Percentiles rank a stretch among this genome's conserved stretches.
These are phyloP conservation scores for Archilochus colubris DNA, from an alignment of 2,113 vertebrate species.

Conservation along the genomic window DNA sequence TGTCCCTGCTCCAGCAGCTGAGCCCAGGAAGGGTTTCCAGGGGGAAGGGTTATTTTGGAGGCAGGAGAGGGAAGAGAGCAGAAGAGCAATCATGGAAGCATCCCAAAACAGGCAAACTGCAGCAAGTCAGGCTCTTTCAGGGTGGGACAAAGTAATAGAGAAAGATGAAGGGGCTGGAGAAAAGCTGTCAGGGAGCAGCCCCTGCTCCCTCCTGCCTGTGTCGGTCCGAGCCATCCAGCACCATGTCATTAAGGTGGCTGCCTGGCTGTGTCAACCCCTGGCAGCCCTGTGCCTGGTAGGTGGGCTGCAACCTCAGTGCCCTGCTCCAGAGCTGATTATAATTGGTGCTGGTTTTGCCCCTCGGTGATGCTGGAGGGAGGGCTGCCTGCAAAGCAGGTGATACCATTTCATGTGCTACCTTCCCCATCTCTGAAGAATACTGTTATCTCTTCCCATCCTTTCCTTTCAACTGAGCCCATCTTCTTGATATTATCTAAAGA, in stretches of 20 bases:
- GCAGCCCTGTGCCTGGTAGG: neutral
- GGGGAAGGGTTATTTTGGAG: accelerated
- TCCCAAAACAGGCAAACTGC: accelerated
- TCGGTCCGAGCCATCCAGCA: neutral
- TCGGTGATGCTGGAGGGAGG: neutral
- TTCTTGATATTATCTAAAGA: neutral
- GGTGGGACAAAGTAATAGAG: neutral
- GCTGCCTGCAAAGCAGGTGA: neutral
- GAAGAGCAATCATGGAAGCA: neutral
- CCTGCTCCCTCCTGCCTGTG: neutral
- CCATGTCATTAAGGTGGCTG: accelerated
- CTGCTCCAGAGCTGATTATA: neutral
- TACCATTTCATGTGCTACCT: neutral
- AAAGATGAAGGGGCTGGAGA: neutral
- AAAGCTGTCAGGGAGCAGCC: neutral
- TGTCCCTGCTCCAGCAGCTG: neutral
- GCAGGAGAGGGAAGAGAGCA: neutral
- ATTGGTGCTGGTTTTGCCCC: neutral
- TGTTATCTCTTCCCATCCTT: neutral
- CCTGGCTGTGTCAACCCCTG: neutral
- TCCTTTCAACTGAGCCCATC: neutral
- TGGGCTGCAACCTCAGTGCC: neutral
- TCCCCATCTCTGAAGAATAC: neutral
- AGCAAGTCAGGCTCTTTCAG: neutral
- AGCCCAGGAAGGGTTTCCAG: neutral